Base-by-base conservation (phyloP, 2,888 invertebrate species). In the Dicyrtoma fusca region DNA sequence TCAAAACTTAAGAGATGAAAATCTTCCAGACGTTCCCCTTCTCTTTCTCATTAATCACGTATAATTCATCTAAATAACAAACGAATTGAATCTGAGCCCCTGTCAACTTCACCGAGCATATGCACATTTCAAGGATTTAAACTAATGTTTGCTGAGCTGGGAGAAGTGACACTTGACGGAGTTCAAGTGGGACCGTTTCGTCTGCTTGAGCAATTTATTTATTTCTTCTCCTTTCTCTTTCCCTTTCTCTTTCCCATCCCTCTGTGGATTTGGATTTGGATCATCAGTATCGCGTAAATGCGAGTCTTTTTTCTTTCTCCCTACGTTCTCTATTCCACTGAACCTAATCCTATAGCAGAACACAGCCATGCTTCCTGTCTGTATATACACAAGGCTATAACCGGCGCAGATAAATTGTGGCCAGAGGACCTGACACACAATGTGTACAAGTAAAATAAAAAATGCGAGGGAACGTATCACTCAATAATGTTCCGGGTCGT, bases 51-150 rank as follows among this genome's bases (percentile, higher is more conserved):
- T 61, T 34, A 61, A 61, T 61, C 61, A 61, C 44, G 26, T 61
- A n/a, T n/a, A 42, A 61, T 61, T 61, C 61, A 61, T 61, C 61
- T 61, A 42, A 61, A 61, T 61, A 61, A 61, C 61, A 61, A 61
- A 61, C 34, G 61, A 42, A 61, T 61, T 61, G 61, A 61, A 61
- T 42, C 14, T 34, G n/a, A 23, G 11, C 3, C 34, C 17, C 42
- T 61, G 25, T 23, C 26, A n/a, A 17, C 19, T 34, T 34, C 25
- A 21, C 23, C n/a, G n/a, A n/a, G n/a, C n/a, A 14, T 61, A 61
- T 61, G 61, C 11, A 42, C 42, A 25, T 25, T 14, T 5, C 17
- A 10, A 61, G 42, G n/a, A 49, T 11, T 4, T 34, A 34, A 49
- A n/a, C 17, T n/a, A 4, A 17, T 57, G 57, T n/a, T 25, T 26